Conservation (phyloP, 2,797 vertebrate species). For the Cuculus canorus region DNA sequence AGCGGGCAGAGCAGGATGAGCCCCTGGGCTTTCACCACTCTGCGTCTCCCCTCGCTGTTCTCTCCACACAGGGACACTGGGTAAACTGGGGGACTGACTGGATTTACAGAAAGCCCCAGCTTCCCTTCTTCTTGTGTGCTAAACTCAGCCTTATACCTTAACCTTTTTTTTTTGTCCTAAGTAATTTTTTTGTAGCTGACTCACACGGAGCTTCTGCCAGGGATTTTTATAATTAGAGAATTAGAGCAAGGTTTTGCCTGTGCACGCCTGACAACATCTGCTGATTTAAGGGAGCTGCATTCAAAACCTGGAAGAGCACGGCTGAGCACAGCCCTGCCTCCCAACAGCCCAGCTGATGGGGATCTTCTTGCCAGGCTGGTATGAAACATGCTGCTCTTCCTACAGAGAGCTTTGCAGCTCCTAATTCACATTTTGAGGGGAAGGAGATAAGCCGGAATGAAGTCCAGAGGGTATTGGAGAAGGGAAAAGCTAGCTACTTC, state of each 20-base stretch:
- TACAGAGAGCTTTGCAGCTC: background rate
- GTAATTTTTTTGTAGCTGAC: constrained; percentile 74
- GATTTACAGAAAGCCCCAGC: background rate
- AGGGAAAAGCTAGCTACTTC: background rate
- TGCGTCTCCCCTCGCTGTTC: background rate
- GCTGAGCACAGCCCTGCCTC: background rate
- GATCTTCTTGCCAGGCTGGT: background rate
- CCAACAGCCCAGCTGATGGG: background rate
- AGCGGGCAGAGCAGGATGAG: accelerated
- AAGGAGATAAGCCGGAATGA: background rate
- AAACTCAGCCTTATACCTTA: constrained; percentile 49
- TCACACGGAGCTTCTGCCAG: constrained; percentile 72
- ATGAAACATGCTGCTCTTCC: background rate
- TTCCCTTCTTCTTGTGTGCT: constrained; percentile 35
- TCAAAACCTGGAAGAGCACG: background rate
- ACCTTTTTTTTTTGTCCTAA: constrained; percentile 25
- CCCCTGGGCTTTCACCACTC: background rate
- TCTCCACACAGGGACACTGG: background rate
- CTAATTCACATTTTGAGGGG: background rate
- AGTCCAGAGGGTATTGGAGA: background rate
- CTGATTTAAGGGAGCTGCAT: constrained; percentile 40
- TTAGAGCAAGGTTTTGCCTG: constrained; percentile 65
- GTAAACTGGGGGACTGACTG: background rate
- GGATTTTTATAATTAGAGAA: constrained; percentile 78
- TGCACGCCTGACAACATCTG: constrained; percentile 74